Evolutionary conservation across 1,140 invertebrate species (phyloP).

Genomic region (Asbolus verrucosus): DNA sequence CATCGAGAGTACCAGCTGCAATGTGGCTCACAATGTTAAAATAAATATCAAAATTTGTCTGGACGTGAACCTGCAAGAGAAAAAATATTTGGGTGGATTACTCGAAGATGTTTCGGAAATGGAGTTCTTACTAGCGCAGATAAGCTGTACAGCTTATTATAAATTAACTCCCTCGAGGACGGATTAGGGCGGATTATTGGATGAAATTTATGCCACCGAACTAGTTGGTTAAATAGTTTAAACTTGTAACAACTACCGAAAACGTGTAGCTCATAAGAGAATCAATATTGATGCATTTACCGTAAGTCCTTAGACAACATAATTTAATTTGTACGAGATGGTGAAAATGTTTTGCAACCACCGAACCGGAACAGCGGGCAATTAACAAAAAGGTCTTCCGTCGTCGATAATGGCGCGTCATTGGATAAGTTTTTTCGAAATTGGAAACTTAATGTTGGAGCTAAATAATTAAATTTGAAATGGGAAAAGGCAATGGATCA

Average conservation of each 20-base stretch:
- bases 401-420: conserved; percentile 20
- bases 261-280: conserved; percentile 5
- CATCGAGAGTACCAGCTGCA: too few species aligned
- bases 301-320: conserved; percentile 31
- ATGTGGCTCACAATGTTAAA: too few species aligned
- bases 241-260: conserved; percentile 25
- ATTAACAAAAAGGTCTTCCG: conserved; percentile 17
- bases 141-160: conserved; percentile 21
- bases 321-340: conserved; percentile 30
- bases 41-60: too few species aligned
- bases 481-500: background rate
- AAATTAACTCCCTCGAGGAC: conserved; percentile 12
- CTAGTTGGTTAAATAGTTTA: conserved; percentile 35
- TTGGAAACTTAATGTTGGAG: conserved; percentile 1
- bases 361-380: conserved; percentile 11
- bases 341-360: conserved; percentile 22
- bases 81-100: conserved; percentile 6
- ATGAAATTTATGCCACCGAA: conserved; percentile 33
- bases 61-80: too few species aligned
- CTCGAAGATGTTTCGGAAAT: conserved; percentile 1
- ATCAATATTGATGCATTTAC: conserved; percentile 29
- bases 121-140: conserved; percentile 9
- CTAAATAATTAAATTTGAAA: conserved; percentile 5
- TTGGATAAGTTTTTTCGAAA: too few species aligned
- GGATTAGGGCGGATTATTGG: conserved; percentile 20